A percentile compares a stretch with the other conserved stretches of the same genome.
Evolutionary conservation across 2,113 vertebrate genomes (phyloP).

Genomic region (Myxocyprinus asiaticus): DNA sequence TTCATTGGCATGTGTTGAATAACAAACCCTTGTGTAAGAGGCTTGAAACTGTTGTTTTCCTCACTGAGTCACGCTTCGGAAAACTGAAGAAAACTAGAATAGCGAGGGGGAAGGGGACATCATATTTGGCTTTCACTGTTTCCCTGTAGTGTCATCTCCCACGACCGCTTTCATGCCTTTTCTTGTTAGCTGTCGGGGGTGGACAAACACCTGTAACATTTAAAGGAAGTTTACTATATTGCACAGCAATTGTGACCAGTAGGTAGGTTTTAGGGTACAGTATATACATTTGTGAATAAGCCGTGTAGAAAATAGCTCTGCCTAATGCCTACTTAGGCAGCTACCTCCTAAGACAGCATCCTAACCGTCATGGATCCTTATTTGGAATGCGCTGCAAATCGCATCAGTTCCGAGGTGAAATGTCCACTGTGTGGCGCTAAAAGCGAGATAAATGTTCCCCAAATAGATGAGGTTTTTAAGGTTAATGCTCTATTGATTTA

Average conservation of each 20-base stretch:
- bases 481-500: too few relatives aligned
- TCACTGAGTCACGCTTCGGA: constrained; percentile 28
- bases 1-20: constrained; percentile 47
- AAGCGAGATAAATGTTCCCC: too few relatives aligned
- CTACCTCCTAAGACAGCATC: too few relatives aligned
- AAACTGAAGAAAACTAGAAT: neutral
- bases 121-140: neutral
- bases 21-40: constrained; percentile 7
- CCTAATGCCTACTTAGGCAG: too few relatives aligned
- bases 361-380: too few relatives aligned
- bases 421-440: too few relatives aligned
- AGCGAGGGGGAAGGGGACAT: constrained; percentile 7
- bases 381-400: too few relatives aligned
- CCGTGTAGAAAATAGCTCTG: too few relatives aligned
- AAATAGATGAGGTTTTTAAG: too few relatives aligned
- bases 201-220: neutral
- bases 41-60: constrained; percentile 3
- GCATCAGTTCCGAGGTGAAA: too few relatives aligned
- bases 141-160: constrained; percentile 1
- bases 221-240: constrained; percentile 13
- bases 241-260: constrained; percentile 6
- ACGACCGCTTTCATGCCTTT: neutral
- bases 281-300: neutral
- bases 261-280: neutral
- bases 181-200: constrained; percentile 4